Evolutionary conservation across 2,888 invertebrate genomes (phyloP).

Genomic region (Gerris lacustris): DNA sequence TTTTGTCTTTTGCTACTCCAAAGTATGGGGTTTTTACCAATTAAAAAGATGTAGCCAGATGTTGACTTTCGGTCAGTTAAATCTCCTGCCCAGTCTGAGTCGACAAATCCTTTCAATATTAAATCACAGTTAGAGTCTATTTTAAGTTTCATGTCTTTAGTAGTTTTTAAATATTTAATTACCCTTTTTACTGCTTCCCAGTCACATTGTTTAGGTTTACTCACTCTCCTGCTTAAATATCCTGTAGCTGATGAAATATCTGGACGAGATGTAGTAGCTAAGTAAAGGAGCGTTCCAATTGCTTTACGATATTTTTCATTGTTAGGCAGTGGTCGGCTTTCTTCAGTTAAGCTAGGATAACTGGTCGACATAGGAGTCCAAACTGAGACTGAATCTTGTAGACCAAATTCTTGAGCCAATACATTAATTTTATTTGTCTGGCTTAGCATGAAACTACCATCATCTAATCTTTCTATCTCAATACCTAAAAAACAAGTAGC

Average conservation of each 20-base stretch:
- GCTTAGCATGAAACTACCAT: background rate
- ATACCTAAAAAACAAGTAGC: constrained; percentile 12
- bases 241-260: constrained; percentile 15
- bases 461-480: background rate
- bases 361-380: background rate
- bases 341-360: background rate
- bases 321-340: background rate
- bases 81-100: constrained; percentile 21
- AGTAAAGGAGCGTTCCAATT: background rate
- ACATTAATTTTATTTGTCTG: background rate
- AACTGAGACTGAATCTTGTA: background rate
- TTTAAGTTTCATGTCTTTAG: background rate
- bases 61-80: constrained; percentile 20
- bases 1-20: constrained; percentile 19
- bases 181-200: constrained; percentile 14
- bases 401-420: background rate
- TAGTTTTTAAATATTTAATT: constrained; percentile 14
- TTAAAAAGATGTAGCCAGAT: constrained; percentile 21
- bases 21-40: constrained; percentile 14
- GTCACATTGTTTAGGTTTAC: constrained; percentile 3
- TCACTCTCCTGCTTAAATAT: constrained; percentile 10
- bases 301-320: background rate
- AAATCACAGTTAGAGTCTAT: constrained; percentile 1
- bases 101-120: constrained; percentile 16
- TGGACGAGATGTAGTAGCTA: constrained; percentile 6